Base-by-base conservation (phyloP, 1,140 invertebrate genomes). In the Sminthurides bifidus region DNA sequence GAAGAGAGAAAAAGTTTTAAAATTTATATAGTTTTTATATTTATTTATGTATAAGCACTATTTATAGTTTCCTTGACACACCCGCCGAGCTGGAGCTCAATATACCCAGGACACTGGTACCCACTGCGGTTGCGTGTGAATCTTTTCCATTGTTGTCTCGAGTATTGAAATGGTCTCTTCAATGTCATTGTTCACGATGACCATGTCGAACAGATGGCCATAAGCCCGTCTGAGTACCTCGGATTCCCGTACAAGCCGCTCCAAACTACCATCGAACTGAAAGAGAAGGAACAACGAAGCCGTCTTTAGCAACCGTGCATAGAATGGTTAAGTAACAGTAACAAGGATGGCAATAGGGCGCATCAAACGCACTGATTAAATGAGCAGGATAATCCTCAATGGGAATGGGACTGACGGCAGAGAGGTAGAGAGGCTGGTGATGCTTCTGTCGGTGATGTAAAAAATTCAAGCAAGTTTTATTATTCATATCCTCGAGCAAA, bases 151-250 rank as follows among this genome's bases (percentile, higher is more conserved):
- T 21, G 90, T 85, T 51, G 81, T 80, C 70, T 98, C 92, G 60
- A 98, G 73, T 23, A 45, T 45, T 12, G 43, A 45, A 45, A 45
- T 45, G 3, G 43, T 45, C 29, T 45, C 93, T 69, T 98, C 93
- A 60, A 98, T 98, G 75, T 98, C 94, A 77, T 97, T 97, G 78
- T 98, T 98, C 21, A 97, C 87, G 67, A 98, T 94, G 43, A 89
- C 92, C 72, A 96, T 76, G 72, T 98, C 95, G 75, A 98, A 98
- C 73, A 91, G 92, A 72, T 98, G 94, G 21, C 93, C 92, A 73
- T 97, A 98, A 27, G 92, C 87, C 68, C 92, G 87, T 44, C 89
- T 84, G 49, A 99, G 74, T 69, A 93, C 82, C 65, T 98, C 92
- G 26, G 92, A 97, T 71, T 98, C 94, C 67, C 90, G 91, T 12